A percentile compares a stretch with the other conserved stretches of the same genome.
phyloP scores from a whole-genome alignment of 2,113 vertebrate genomes.

The Phocoena phocoena region DNA sequence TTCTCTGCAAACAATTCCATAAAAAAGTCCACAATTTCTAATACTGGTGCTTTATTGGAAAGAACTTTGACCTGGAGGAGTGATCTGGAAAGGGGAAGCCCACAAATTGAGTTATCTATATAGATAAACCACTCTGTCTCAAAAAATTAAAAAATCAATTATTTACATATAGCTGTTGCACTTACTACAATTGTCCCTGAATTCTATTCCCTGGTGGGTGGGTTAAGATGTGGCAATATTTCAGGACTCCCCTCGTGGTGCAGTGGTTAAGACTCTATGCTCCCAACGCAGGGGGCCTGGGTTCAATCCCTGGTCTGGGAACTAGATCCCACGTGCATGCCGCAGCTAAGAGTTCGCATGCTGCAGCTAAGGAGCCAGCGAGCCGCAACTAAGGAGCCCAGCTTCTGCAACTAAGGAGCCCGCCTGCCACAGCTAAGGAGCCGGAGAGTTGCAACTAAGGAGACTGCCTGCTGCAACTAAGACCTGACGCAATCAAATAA shows the following conservation, averaged over 20 bases:
- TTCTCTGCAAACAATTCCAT: neutral
- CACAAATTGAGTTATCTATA: neutral
- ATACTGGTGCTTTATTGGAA: neutral
- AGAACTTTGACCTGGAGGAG: neutral
- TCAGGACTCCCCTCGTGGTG: neutral
- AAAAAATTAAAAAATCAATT: neutral
- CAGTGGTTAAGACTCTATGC: too few species aligned
- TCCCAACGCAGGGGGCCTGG: too few species aligned
- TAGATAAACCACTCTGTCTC: neutral
- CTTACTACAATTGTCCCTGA: neutral
- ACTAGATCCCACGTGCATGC: too few species aligned
- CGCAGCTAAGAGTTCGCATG: too few species aligned
- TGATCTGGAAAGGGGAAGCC: neutral
- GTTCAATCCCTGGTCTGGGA: too few species aligned
- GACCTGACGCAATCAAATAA: too few species aligned
- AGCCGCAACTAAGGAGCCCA: too few species aligned
- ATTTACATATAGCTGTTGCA: neutral
- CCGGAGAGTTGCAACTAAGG: too few species aligned
- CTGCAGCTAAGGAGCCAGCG: too few species aligned
- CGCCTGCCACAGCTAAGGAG: too few species aligned
- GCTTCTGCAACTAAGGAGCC: too few species aligned
- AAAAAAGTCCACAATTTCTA: neutral
- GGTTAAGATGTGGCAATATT: neutral
- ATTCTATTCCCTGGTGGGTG: neutral
- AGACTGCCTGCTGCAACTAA: too few species aligned